Conservation (phyloP, 2,797 vertebrate genomes). For the Phoeniculus purpureus region DNA sequence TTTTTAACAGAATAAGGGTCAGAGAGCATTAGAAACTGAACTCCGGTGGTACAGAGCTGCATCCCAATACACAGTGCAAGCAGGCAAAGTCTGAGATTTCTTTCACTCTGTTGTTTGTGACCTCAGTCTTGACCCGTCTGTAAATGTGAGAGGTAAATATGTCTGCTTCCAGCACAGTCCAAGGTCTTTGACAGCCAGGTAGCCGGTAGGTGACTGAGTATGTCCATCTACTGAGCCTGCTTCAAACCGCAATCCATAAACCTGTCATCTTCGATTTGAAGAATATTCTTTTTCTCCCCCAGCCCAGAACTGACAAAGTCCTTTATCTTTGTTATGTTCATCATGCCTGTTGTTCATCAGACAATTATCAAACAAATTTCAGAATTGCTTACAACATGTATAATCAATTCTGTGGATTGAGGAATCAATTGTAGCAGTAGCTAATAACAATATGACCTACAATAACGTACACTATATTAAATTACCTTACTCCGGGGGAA, state of each 20-base stretch:
- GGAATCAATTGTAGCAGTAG: neutral
- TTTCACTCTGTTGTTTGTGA: conserved; percentile 21
- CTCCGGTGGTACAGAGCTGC: neutral
- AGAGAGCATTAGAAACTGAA: conserved; percentile 49
- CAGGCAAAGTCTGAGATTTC: conserved; percentile 22
- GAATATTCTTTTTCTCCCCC: neutral
- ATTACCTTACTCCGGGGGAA: neutral
- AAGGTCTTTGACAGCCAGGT: neutral
- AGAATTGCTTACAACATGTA: neutral
- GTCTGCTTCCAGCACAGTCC: conserved; percentile 19
- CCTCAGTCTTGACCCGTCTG: conserved; percentile 16
- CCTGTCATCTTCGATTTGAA: neutral
- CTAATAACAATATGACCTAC: neutral
- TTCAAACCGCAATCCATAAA: neutral
- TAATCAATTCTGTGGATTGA: neutral
- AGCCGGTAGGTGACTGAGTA: neutral
- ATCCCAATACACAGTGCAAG: neutral
- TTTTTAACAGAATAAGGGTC: conserved; percentile 57
- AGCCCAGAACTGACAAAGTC: neutral
- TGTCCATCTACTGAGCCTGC: neutral
- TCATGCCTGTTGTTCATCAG: neutral
- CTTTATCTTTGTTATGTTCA: neutral
- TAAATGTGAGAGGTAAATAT: conserved; percentile 37
- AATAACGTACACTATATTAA: neutral
- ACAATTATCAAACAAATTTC: neutral